phyloP scores from a whole-genome alignment of 2,888 invertebrate genomes.

The Diabrotica balteata region DNA sequence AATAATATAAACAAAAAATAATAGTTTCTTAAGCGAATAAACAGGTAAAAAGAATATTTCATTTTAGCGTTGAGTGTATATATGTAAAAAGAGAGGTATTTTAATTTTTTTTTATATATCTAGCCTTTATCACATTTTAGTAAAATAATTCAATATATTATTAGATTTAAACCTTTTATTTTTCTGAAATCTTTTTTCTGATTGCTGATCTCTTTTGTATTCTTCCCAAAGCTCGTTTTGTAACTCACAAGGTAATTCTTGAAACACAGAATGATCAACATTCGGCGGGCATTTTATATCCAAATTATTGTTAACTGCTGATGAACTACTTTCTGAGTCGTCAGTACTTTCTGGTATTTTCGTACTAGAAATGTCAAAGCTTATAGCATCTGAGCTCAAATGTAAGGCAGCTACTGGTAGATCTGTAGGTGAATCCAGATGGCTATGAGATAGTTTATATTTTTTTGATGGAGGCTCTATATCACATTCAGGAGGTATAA shows the following conservation, averaged over 20 bases:
- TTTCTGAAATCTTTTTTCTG: conserved; percentile 52
- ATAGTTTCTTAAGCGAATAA: no score
- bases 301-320: conserved; percentile 18
- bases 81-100: background rate
- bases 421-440: conserved; percentile 74
- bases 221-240: conserved; percentile 77
- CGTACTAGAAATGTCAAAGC: background rate
- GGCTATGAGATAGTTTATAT: conserved; percentile 58
- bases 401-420: conserved; percentile 72
- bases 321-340: conserved; percentile 3
- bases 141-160: conserved; percentile 73
- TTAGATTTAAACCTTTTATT: conserved; percentile 67
- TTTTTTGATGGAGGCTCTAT: conserved; percentile 81
- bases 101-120: no score
- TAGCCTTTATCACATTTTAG: conserved; percentile 1
- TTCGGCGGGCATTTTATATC: conserved; percentile 67
- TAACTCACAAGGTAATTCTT: conserved; percentile 73
- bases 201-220: conserved; percentile 61
- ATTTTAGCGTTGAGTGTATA: no score
- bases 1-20: no score
- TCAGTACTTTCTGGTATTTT: background rate
- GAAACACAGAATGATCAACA: conserved; percentile 73
- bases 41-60: no score
- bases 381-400: conserved; percentile 61
- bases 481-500: conserved; percentile 67